Base-by-base conservation (phyloP, 2,888 invertebrate species). In the Conchocele bisecta region DNA sequence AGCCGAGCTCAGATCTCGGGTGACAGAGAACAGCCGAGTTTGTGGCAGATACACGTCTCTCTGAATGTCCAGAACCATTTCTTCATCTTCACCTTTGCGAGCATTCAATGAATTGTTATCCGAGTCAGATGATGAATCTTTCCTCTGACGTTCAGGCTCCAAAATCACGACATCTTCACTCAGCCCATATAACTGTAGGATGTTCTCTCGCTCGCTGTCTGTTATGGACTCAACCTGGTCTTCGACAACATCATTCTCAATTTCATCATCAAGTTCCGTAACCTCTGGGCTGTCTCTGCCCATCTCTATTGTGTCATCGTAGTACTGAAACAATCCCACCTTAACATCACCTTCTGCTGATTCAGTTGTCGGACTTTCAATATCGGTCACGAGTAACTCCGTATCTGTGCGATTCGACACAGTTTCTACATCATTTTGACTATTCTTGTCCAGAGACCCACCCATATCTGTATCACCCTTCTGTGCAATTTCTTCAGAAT, bases 11-110 rank as follows among this genome's bases (percentile, higher is more conserved):
- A 54, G 53, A 39, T 72, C 72, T 29, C 67, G 53, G 26, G 54
- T 75, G 1, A 76, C 63, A 20, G 69, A 72, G 31, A 76, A 76
- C 17, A 54, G 44, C 20, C 72, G 48, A n/a, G 68, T 63, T 15
- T 68, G 71, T 31, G 78, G 74, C 51, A 69, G 68, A 61, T 74
- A 78, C 22, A 71, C 51, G 39, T 78, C 74, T 50, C 74, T 74
- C 26, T 74, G 74, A 22, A 71, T 72, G 63, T 74, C 78, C 35
- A 69, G 26, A n/a, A 71, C 37, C 15, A 31, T 51, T 33, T 22
- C 20, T 15, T 17, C 22, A 6, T 41, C 44, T 6, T 20, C 26
- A 46, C 51, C 56, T n/a, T 61, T 46, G 2, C 51, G n/a, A n/a
- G n/a, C 31, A 22, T 72, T 54, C 9, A 60, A 17, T n/a, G 28